A percentile compares a stretch with the other conserved stretches of the same genome.
These are phyloP conservation scores for Onychostoma macrolepis DNA, from an alignment of 2,113 vertebrate species.

Conservation along the genomic window DNA sequence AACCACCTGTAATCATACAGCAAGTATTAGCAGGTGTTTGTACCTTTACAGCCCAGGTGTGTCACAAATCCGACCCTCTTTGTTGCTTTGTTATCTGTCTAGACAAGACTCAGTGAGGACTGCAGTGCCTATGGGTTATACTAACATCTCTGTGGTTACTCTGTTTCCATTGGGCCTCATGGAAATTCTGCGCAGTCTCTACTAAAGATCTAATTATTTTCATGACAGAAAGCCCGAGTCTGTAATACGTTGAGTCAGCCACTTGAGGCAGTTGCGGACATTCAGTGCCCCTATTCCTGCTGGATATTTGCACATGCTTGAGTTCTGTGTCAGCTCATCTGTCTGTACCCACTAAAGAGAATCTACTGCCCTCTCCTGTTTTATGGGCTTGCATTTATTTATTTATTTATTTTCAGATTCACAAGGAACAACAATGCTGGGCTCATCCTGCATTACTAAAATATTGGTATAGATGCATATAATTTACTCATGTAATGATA, in stretches of 20 bases:
- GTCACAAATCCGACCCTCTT: background rate
- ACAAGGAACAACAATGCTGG: background rate
- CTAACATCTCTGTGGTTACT: background rate
- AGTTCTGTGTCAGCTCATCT: constrained; percentile 6
- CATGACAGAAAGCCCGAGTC: background rate
- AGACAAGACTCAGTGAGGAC: background rate
- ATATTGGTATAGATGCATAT: background rate
- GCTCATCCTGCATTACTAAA: background rate
- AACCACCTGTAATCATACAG: background rate
- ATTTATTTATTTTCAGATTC: background rate
- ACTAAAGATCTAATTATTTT: background rate
- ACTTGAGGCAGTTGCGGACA: constrained; percentile 24
- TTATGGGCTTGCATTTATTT: background rate
- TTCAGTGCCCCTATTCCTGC: background rate
- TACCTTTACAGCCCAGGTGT: constrained; percentile 34
- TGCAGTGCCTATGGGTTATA: background rate
- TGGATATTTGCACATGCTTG: background rate
- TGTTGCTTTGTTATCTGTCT: constrained; percentile 21
- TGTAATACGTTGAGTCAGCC: background rate
- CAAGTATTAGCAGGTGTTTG: constrained; percentile 18
- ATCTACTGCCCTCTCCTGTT: constrained; percentile 2
- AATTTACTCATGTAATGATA: background rate
- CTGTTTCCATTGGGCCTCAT: background rate
- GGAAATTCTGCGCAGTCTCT: background rate
- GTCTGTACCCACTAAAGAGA: background rate